Evolutionary conservation across 2,888 invertebrate species (phyloP), one percentile per base, ranked within the genome.

Genomic region (Formica aserva): DNA sequence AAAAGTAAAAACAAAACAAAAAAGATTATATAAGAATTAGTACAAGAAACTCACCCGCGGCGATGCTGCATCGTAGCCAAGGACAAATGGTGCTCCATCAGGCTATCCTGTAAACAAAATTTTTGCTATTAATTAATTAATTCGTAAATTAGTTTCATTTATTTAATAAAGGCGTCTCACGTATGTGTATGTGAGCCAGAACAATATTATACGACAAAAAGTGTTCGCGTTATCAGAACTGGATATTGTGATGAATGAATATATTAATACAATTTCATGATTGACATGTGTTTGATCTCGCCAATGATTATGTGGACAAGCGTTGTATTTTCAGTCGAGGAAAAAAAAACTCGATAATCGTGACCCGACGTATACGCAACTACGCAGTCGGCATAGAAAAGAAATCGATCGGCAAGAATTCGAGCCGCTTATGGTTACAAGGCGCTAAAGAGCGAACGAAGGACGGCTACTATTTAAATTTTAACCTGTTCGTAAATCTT

Each of bases 401-500:
- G 57, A 62, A 84, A 84, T 72, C 62, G 72, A 67, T 78, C 82
- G 38, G 22, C 38, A 52, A 38, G 81, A 87, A 86, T 85, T 82
- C 78, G 71, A 75, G 74, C 83, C 75, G 67, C 18, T 71, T 87
- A 87, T 80, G 87, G 80, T 62, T 62, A 63, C 63, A 52, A 65
- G 81, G 57, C 18, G 55, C 72, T 35, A 65, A 77, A 45, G 74
- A 83, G 60, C 69, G 48, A 32, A 32, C 86, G 86, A 86, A 88
- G 86, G 86, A 82, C 88, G 60, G 26, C 83, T 62, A 65, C 88
- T 85, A 88, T 88, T 88, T 81, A 86, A 85, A 88, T 87, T 85
- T 84, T 67, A 77, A 82, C 13, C 67, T 15, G 76, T 48, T 41
- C 48, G 22, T 67, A 71, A 82, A 71, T 75, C 52, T 78, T 78